A percentile compares a stretch with the other conserved stretches of the same genome.
Evolutionary conservation across 2,888 invertebrate genomes (phyloP).

Genomic region (Orthosia gracilis): DNA sequence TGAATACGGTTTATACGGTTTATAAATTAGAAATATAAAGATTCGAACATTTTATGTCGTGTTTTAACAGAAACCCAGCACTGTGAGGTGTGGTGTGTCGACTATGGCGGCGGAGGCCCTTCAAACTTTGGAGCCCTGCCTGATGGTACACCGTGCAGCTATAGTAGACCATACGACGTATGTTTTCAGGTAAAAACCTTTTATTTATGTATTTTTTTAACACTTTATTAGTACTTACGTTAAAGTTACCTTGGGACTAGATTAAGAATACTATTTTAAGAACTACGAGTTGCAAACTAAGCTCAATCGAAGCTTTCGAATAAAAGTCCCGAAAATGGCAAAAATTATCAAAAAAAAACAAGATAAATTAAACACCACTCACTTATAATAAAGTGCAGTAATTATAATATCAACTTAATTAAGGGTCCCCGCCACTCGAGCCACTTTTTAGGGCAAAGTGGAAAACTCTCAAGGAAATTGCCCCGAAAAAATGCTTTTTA

Average conservation of each 20-base stretch:
- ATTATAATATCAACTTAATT: constrained; percentile 49
- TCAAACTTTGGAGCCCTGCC: constrained; percentile 80
- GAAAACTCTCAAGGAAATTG: constrained; percentile 41
- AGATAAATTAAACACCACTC: constrained; percentile 10
- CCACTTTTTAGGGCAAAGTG: constrained; percentile 37
- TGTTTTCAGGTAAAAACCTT: constrained; percentile 82
- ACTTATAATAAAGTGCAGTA: constrained; percentile 34
- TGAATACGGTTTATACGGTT: too few species aligned
- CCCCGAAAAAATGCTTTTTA: constrained; percentile 39
- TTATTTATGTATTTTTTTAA: background rate
- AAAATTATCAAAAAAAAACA: constrained; percentile 11
- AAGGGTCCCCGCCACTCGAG: constrained; percentile 13
- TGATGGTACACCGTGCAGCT: constrained; percentile 86
- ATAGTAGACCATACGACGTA: constrained; percentile 83
- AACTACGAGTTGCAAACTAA: background rate
- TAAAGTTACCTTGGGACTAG: too few species aligned
- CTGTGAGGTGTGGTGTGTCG: constrained; percentile 86
- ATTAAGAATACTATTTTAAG: too few species aligned
- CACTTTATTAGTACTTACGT: too few species aligned
- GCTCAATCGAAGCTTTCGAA: background rate
- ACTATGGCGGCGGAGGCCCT: constrained; percentile 83
- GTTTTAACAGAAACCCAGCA: constrained; percentile 78
- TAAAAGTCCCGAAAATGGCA: background rate
- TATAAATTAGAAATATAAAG: too few species aligned
- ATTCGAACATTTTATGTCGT: background rate